A percentile compares a stretch with the other conserved stretches of the same genome.
Conservation (phyloP, 2,797 vertebrate genomes). For the Syncerus caffer region DNA sequence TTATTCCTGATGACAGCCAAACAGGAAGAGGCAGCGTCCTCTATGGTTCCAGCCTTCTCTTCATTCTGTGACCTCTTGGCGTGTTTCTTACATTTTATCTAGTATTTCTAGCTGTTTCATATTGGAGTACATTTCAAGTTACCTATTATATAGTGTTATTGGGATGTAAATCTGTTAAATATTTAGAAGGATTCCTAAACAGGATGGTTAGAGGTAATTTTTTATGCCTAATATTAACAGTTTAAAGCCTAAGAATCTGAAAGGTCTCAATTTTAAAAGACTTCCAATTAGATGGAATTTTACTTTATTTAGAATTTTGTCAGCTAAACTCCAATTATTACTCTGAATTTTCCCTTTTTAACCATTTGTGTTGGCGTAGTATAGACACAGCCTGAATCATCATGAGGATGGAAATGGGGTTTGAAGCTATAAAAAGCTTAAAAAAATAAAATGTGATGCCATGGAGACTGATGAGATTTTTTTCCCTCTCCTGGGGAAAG, state of each 20-base stretch:
- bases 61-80: background rate
- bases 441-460: constrained; percentile 39
- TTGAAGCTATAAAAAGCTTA: constrained; percentile 60
- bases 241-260: background rate
- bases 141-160: background rate
- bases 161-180: background rate
- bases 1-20: background rate
- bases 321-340: constrained; percentile 34
- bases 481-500: background rate
- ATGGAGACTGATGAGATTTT: constrained; percentile 46
- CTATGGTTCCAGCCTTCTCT: background rate
- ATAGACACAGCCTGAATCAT: constrained; percentile 65
- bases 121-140: background rate
- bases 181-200: background rate
- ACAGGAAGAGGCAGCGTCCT: background rate
- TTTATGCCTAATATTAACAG: background rate
- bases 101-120: background rate
- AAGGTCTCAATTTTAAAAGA: background rate
- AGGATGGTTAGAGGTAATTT: background rate
- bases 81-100: background rate
- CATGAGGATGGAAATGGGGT: constrained; percentile 41
- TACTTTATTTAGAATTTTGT: constrained; percentile 47
- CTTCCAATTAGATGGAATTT: background rate
- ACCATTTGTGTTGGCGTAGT: constrained; percentile 60
- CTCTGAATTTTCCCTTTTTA: background rate